Evolutionary conservation across 2,888 invertebrate species (phyloP).

Genomic region (Biston betularia): DNA sequence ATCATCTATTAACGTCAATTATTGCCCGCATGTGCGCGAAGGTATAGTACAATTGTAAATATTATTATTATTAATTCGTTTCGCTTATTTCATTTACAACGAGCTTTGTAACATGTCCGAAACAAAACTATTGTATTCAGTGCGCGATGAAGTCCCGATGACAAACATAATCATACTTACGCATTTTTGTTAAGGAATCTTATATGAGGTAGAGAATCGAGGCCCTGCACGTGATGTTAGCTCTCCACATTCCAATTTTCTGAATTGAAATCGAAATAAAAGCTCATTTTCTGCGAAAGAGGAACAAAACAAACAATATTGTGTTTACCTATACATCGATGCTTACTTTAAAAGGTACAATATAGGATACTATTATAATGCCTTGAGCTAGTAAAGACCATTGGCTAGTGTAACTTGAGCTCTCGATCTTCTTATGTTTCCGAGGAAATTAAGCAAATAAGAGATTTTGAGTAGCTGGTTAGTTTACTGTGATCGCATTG

Average conservation of each 20-base stretch:
- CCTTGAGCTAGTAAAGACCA: slow-evolving; percentile 35
- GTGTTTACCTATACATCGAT: slow-evolving; percentile 11
- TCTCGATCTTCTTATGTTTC: slow-evolving; percentile 16
- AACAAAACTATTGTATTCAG: no score
- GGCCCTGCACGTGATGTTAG: background rate
- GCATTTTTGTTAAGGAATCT: no score
- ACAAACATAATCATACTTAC: no score
- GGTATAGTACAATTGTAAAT: no score
- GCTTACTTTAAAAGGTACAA: slow-evolving; percentile 13
- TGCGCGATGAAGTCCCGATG: no score
- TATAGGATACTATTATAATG: slow-evolving; percentile 34
- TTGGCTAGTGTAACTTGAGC: slow-evolving; percentile 39
- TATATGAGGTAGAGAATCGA: no score
- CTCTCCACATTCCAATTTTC: slow-evolving; percentile 1
- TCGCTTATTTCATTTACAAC: no score
- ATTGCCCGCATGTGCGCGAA: no score
- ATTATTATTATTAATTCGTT: no score
- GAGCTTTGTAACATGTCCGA: no score
- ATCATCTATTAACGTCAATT: no score
- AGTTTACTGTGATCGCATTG: slow-evolving; percentile 43
- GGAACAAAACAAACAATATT: slow-evolving; percentile 13
- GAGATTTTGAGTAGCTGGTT: slow-evolving; percentile 42
- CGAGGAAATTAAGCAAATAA: slow-evolving; percentile 35
- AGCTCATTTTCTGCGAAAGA: slow-evolving; percentile 3
- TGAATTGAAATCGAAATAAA: slow-evolving; percentile 12